Evolutionary conservation across 2,113 vertebrate genomes (phyloP).

Genomic region (Zeus faber): DNA sequence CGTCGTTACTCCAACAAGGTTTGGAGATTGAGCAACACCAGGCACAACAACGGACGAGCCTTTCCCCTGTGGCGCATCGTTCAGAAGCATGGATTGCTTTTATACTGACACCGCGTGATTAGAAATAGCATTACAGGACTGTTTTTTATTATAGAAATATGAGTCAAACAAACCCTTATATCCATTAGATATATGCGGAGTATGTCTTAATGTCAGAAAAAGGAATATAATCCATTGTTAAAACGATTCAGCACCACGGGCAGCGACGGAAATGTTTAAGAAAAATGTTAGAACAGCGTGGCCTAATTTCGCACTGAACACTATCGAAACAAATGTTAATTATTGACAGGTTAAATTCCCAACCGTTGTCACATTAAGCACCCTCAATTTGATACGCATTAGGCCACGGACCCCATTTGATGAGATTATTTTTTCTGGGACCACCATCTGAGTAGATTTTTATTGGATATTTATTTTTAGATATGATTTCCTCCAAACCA

Average conservation of each 20-base stretch:
- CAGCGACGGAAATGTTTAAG: not conserved
- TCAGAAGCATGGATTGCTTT: not conserved
- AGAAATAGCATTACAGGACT: not conserved
- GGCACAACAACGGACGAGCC: not conserved
- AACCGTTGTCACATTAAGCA: too few relatives aligned
- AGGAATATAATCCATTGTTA: not conserved
- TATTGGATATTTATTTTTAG: too few relatives aligned
- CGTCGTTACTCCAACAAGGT: not conserved
- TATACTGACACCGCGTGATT: not conserved
- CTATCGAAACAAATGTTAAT: not conserved
- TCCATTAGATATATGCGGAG: too few relatives aligned
- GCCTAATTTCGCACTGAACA: too few relatives aligned
- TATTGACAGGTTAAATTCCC: too few relatives aligned
- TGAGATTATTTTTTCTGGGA: too few relatives aligned
- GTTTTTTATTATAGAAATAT: not conserved
- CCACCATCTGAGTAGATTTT: too few relatives aligned
- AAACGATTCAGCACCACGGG: not conserved
- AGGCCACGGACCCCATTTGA: too few relatives aligned
- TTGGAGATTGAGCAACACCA: not conserved
- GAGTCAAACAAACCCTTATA: not conserved
- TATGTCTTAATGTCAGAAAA: not conserved
- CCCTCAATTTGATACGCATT: too few relatives aligned
- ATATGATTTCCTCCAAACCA: too few relatives aligned
- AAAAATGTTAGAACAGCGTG: too few relatives aligned
- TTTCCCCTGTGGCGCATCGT: not conserved